Base-by-base conservation (phyloP, 1,140 invertebrate species). In the Delia radicum region DNA sequence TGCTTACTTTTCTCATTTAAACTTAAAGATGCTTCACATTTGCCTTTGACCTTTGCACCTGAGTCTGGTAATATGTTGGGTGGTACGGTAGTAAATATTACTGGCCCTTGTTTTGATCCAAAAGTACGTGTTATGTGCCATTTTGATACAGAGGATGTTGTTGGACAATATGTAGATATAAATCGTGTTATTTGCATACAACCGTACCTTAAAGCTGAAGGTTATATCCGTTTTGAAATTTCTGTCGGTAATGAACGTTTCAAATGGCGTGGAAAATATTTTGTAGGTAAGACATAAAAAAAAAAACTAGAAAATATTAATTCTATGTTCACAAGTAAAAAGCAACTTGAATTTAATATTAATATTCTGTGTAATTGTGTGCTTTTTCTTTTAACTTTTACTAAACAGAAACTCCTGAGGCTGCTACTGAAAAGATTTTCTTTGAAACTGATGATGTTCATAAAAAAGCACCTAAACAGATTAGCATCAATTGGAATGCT, bases 21-120 rank as follows among this genome's bases (percentile, higher is more conserved):
- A 26, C 8, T 4, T 33, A 26, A 80, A 95, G 94, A 93, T 81
- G 93, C 92, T 18, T 91, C 94, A 10, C 90, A 93, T 87, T 88
- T 96, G 76, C 92, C 92, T 0, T 85, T 98, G 28, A 91, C 94
- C 71, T 96, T 98, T 82, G 95, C 96, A 0, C 95, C 96, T 0
- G 94, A 97, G 86, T 96, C 94, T 83, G 96, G 96, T 18, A 96
- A 96, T 85, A 98, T 98, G 96, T 87, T 98, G 63, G 96, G 96
- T 3, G 96, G 96, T 10, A 96, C 95, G 0, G 91, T 97, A 62
- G 95, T 98, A 4, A 98, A 98, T 82, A 95, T 98, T 28, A 98
- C 96, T 0, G 96, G 96, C 0, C 96, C 96, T 10, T 98, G 96
- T 85, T 95, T 96, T 80, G 88, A 90, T 67, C 89, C 89, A 0